Conservation (phyloP, 2,113 vertebrate genomes). For the Numida meleagris region DNA sequence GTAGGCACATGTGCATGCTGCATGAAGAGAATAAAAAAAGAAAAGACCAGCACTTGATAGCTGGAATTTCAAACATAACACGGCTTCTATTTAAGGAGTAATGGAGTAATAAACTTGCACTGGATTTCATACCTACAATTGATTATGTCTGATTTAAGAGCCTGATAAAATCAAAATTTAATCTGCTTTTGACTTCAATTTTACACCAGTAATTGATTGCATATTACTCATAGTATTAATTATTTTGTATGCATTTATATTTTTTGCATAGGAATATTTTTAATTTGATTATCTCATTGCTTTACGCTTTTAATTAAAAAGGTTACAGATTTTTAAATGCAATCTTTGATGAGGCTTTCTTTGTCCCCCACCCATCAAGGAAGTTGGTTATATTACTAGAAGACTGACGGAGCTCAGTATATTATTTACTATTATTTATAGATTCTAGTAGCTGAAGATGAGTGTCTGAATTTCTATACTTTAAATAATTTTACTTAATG, state of each 20-base stretch:
- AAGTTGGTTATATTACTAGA: not conserved
- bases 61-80: not conserved
- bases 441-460: not conserved
- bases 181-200: slow-evolving; percentile 16
- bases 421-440: not conserved
- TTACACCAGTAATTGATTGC: not conserved
- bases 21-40: not conserved
- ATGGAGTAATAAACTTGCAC: not conserved
- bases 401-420: not conserved
- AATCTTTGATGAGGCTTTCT: not conserved
- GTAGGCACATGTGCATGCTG: not conserved
- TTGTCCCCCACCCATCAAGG: not conserved
- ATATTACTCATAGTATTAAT: not conserved
- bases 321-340: accelerated
- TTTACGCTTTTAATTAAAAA: not conserved
- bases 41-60: not conserved
- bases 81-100: not conserved
- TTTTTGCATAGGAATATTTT: not conserved
- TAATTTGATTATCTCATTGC: not conserved
- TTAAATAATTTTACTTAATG: not conserved
- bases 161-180: not conserved
- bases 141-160: not conserved
- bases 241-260: not conserved
- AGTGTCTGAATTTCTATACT: not conserved
- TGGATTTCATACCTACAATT: slow-evolving; percentile 16